phyloP scores from a whole-genome alignment of 2,113 vertebrate species.

The Hystrix cristata region DNA sequence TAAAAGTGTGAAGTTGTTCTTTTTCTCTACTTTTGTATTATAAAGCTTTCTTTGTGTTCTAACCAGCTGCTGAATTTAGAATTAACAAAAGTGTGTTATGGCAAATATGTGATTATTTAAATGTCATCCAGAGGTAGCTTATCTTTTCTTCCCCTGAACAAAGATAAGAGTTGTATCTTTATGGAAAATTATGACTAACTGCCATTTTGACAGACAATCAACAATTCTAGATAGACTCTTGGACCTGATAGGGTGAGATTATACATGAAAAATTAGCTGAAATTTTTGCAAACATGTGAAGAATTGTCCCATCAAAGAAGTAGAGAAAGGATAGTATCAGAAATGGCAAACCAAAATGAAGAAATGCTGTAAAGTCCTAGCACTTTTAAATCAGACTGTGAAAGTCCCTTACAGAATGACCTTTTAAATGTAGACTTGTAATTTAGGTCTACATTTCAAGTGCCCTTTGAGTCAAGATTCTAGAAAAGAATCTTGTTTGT shows the following conservation, averaged over 20 bases:
- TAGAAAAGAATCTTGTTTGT: neutral
- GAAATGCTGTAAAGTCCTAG: neutral
- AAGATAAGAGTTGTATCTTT: neutral
- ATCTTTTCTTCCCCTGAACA: neutral
- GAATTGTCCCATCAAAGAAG: neutral
- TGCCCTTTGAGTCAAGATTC: constrained; percentile 45
- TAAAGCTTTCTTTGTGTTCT: neutral
- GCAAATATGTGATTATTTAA: neutral
- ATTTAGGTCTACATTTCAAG: constrained; percentile 57
- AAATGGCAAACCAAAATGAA: neutral
- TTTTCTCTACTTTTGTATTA: neutral
- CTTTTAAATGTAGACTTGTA: neutral
- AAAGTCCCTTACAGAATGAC: neutral
- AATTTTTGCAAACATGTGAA: neutral
- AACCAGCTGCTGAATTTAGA: neutral
- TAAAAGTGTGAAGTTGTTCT: neutral
- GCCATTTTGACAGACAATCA: neutral
- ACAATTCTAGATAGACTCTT: neutral
- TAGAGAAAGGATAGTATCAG: neutral
- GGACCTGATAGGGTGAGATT: neutral
- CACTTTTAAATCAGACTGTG: constrained; percentile 36
- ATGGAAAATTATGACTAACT: neutral
- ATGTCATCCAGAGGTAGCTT: neutral
- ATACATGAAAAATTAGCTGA: constrained; percentile 33
- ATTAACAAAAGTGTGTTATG: neutral